Evolutionary conservation across 2,888 invertebrate species (phyloP).

Genomic region (Mellilla xanthometata): DNA sequence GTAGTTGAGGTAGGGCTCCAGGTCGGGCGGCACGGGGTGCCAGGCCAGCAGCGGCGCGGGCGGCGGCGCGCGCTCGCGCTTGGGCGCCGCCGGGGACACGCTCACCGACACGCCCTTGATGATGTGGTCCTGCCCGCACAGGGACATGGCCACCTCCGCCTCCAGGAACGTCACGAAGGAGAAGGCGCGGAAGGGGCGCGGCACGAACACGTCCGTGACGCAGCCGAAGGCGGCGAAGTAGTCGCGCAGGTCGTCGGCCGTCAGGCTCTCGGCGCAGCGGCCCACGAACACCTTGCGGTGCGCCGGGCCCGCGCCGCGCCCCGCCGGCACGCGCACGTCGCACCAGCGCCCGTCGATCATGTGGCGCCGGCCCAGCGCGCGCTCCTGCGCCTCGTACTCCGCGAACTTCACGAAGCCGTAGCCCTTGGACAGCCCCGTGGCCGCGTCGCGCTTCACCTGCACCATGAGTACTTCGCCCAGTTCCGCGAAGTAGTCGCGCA

Average conservation of each 20-base stretch:
- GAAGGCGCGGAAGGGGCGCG: slow-evolving; percentile 91
- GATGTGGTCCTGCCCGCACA: slow-evolving; percentile 92
- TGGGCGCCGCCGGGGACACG: slow-evolving; percentile 93
- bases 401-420: slow-evolving; percentile 84
- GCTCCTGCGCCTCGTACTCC: slow-evolving; percentile 84
- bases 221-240: slow-evolving; percentile 91
- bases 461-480: slow-evolving; percentile 86
- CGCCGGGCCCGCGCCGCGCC: slow-evolving; percentile 81
- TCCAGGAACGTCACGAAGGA: slow-evolving; percentile 93
- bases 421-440: slow-evolving; percentile 86
- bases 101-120: slow-evolving; percentile 93
- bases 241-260: slow-evolving; percentile 89
- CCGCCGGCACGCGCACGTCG: slow-evolving; percentile 87
- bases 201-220: slow-evolving; percentile 93
- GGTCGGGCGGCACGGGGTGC: slow-evolving; percentile 43
- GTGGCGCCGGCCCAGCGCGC: slow-evolving; percentile 84
- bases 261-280: slow-evolving; percentile 90
- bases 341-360: slow-evolving; percentile 89
- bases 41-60: slow-evolving; percentile 35
- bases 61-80: slow-evolving; percentile 79
- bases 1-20: slow-evolving; percentile 77
- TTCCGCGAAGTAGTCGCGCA: slow-evolving; percentile 85
- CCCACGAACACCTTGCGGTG: slow-evolving; percentile 92
- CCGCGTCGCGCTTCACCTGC: slow-evolving; percentile 82
- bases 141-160: slow-evolving; percentile 89